phyloP scores from a whole-genome alignment of 2,888 invertebrate species.

The Drosophila subsilvestris region DNA sequence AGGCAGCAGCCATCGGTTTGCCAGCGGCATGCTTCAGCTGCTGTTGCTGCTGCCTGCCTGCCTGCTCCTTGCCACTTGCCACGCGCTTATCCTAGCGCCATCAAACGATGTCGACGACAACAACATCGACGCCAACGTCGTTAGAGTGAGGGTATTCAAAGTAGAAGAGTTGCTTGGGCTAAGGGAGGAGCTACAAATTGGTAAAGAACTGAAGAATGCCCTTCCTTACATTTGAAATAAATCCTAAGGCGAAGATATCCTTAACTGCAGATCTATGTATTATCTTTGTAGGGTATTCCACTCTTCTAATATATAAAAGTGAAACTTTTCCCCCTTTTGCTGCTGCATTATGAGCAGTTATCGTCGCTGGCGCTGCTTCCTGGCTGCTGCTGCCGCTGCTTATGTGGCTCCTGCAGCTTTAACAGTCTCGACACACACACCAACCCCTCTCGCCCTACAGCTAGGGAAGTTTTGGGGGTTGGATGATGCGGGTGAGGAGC shows the following conservation, averaged over 20 bases:
- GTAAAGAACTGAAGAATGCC: no score
- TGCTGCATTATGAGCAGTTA: conserved; percentile 77
- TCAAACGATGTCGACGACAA: conserved; percentile 73
- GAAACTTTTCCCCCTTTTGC: conserved; percentile 5
- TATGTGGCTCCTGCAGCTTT: conserved; percentile 67
- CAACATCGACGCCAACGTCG: conserved; percentile 46
- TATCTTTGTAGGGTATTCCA: neutral
- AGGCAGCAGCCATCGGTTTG: conserved; percentile 59
- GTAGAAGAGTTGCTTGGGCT: neutral
- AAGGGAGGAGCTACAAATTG: fast-evolving
- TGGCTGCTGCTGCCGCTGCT: conserved; percentile 26
- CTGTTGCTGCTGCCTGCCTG: conserved; percentile 7
- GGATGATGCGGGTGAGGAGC: neutral
- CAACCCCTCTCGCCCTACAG: conserved; percentile 31
- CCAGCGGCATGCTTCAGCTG: conserved; percentile 65
- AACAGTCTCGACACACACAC: conserved; percentile 40
- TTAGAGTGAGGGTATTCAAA: conserved; percentile 27
- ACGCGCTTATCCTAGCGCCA: conserved; percentile 74
- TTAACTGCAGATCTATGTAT: no score
- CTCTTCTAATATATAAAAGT: no score
- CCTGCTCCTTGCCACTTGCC: conserved; percentile 55
- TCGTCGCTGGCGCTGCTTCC: conserved; percentile 38
- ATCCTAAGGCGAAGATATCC: no score
- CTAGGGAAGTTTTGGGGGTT: neutral
- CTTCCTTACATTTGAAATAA: no score